These are phyloP conservation scores for Clytia hemisphaerica DNA, from an alignment of 30 jellyfish, hydroid and myxozoan species.

Conservation along the genomic window DNA sequence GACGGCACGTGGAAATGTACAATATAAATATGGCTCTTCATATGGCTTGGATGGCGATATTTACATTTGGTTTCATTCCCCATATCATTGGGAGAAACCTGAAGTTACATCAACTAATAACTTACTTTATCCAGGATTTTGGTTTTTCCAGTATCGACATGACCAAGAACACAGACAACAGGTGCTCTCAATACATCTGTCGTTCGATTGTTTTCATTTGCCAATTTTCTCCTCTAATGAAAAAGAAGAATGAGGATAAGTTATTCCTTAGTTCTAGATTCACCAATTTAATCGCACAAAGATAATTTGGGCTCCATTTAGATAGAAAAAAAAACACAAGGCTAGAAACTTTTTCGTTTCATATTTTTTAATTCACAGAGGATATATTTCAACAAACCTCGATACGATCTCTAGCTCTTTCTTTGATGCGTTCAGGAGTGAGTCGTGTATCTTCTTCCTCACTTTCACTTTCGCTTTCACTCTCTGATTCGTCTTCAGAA, in stretches of 20 bases:
- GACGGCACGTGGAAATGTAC: too few relatives aligned
- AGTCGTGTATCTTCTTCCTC: constrained; percentile 58
- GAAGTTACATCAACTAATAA: background rate
- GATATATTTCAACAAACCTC: too few relatives aligned
- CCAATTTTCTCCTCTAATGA: constrained; percentile 61
- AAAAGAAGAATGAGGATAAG: background rate
- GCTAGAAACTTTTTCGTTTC: background rate
- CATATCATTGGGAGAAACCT: too few relatives aligned
- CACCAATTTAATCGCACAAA: background rate
- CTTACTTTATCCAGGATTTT: constrained; percentile 85
- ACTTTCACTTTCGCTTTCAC: constrained; percentile 47
- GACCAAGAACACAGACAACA: constrained; percentile 95
- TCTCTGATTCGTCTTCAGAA: constrained; percentile 30
- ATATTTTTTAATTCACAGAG: background rate
- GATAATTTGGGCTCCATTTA: background rate
- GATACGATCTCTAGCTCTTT: constrained; percentile 65
- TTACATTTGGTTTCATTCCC: too few relatives aligned
- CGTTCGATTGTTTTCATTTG: constrained; percentile 63
- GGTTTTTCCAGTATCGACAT: constrained; percentile 97
- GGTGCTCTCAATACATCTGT: constrained; percentile 74
- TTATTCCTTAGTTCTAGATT: background rate
- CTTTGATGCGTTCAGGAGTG: constrained; percentile 76
- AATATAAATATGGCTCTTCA: too few relatives aligned
- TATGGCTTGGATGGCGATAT: too few relatives aligned
- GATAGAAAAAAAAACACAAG: background rate